A percentile compares a stretch with the other conserved stretches of the same genome.
Conservation (phyloP, 1,140 invertebrate genomes). For the Spodoptera frugiperda region DNA sequence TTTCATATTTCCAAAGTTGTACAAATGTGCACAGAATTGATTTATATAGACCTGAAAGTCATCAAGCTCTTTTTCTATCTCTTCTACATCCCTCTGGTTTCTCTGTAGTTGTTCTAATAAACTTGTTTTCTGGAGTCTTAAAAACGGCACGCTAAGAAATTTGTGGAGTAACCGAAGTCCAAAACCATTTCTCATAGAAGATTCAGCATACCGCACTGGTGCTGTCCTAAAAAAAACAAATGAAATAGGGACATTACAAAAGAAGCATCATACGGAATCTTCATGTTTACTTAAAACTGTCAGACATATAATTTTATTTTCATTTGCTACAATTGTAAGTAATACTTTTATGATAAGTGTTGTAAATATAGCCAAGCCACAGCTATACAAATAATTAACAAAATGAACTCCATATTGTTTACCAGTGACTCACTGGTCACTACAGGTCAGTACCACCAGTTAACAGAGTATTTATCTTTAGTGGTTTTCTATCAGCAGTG, state of each 20-base stretch:
- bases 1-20: background rate
- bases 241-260: background rate
- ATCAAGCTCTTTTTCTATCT: slow-evolving; percentile 94
- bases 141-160: slow-evolving; percentile 98
- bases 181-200: slow-evolving; percentile 98
- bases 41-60: slow-evolving; percentile 84
- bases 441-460: no score
- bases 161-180: slow-evolving; percentile 97
- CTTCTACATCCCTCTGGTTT: slow-evolving; percentile 93
- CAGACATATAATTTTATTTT: no score
- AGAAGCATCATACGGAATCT: background rate
- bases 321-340: no score
- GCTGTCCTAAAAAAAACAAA: slow-evolving; percentile 82
- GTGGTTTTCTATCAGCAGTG: no score
- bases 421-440: no score
- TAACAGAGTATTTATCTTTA: no score
- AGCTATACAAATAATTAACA: no score
- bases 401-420: no score
- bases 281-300: no score
- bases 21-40: no score
- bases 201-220: slow-evolving; percentile 95
- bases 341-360: no score
- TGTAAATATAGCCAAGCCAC: no score
- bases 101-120: slow-evolving; percentile 95
- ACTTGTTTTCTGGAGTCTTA: slow-evolving; percentile 96